Evolutionary conservation across 1,140 invertebrate genomes (phyloP), one percentile per base, ranked within the genome.

Genomic region (Phenacoccus solenopsis): DNA sequence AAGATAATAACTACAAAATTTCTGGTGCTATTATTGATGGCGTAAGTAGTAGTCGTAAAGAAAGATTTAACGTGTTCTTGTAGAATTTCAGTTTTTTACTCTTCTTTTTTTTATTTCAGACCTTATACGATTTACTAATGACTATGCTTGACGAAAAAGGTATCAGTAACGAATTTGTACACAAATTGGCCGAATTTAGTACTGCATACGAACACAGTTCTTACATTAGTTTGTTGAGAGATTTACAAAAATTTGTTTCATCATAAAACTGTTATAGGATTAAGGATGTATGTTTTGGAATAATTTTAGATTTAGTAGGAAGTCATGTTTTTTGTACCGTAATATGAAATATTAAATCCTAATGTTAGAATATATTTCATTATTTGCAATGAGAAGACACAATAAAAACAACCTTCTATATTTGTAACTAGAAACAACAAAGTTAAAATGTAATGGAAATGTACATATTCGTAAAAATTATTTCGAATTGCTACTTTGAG

Each of bases 91-190:
- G n/a, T n/a, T 12, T 24, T 28, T n/a, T 35, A 38, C 5, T 21
- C 13, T 68, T 16, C 16, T 32, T 74, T 75, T 72, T 75, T 78
- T 73, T 79, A 76, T 87, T 86, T 13, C 81, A 94, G 91, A 93
- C 94, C 77, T 80, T 98, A 25, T 97, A 97, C 77, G 94, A 97
- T 78, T 82, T 96, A 22, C 80, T 97, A 56, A 92, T 97, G 90
- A 95, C 96, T 76, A 84, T 92, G 71, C 81, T 98, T 68, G 93
- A 96, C 78, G 94, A 97, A 76, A 92, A 95, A 75, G 94, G 94
- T 28, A 84, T 98, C 70, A 88, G 87, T 71, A 94, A 95, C 77
- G 91, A 94, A 73, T 96, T 97, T 81, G 89, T 87, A 10, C 88
- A 93, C 70, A 91, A 95, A 78, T 75, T 98, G 0, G 85, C 90